Conservation (phyloP, 2,888 invertebrate genomes). For the Nephrotoma flavescens region DNA sequence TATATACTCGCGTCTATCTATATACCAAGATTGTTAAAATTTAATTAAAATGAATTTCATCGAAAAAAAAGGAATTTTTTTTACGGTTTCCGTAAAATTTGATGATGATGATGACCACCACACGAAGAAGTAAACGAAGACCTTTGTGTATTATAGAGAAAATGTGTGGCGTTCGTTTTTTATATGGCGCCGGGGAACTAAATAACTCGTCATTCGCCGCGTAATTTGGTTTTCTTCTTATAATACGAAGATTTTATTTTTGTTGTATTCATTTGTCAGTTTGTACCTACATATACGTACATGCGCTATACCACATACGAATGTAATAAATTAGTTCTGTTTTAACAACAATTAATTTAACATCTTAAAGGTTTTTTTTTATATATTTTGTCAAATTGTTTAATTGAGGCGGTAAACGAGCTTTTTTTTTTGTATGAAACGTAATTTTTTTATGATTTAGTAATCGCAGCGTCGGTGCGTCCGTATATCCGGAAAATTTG, state of each 20-base stretch:
- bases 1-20: background rate
- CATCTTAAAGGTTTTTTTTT: background rate
- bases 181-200: background rate
- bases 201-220: background rate
- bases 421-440: background rate
- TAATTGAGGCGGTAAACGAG: background rate
- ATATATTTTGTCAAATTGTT: background rate
- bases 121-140: background rate
- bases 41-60: background rate
- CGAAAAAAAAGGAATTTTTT: background rate
- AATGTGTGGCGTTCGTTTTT: background rate
- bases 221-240: background rate
- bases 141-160: no score
- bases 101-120: background rate
- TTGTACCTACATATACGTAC: background rate
- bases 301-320: no score
- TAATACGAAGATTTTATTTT: background rate
- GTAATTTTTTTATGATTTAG: background rate
- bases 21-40: background rate
- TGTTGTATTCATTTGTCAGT: background rate
- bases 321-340: background rate
- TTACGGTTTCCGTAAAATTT: background rate
- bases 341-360: background rate
- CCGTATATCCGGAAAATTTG: background rate
- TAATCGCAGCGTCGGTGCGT: background rate